Conservation (phyloP, 2,888 invertebrate genomes). For the Phasia obesa region DNA sequence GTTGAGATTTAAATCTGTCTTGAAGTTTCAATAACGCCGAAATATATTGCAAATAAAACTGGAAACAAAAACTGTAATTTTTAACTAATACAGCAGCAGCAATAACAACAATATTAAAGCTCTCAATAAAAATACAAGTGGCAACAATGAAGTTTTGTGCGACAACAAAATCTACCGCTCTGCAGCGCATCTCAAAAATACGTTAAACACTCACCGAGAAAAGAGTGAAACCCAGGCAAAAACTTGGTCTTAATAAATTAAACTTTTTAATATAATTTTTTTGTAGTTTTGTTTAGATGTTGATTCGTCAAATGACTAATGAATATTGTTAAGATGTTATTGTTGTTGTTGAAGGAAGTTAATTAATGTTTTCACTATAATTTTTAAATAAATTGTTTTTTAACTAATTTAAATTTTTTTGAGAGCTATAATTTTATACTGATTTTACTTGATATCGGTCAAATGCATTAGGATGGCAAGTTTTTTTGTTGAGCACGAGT, state of each 20-base stretch:
- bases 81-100: conserved; percentile 33
- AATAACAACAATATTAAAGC: conserved; percentile 68
- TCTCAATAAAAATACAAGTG: conserved; percentile 54
- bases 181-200: background rate
- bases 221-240: conserved; percentile 18
- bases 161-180: background rate
- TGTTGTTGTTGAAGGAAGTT: too few species aligned
- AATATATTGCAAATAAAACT: conserved; percentile 73
- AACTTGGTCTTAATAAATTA: background rate
- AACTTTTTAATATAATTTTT: too few species aligned
- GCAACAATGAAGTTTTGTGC: conserved; percentile 56
- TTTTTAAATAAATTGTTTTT: too few species aligned
- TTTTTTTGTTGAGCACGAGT: too few species aligned
- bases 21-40: conserved; percentile 70
- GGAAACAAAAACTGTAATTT: conserved; percentile 34
- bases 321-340: too few species aligned
- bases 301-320: too few species aligned
- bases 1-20: conserved; percentile 73
- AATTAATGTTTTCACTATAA: too few species aligned
- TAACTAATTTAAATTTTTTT: too few species aligned
- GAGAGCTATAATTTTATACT: too few species aligned
- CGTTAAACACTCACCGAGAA: background rate
- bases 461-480: too few species aligned
- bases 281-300: too few species aligned
- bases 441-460: too few species aligned